Base-by-base conservation (phyloP, 2,113 vertebrate species). In the Hepsetus odoe region DNA sequence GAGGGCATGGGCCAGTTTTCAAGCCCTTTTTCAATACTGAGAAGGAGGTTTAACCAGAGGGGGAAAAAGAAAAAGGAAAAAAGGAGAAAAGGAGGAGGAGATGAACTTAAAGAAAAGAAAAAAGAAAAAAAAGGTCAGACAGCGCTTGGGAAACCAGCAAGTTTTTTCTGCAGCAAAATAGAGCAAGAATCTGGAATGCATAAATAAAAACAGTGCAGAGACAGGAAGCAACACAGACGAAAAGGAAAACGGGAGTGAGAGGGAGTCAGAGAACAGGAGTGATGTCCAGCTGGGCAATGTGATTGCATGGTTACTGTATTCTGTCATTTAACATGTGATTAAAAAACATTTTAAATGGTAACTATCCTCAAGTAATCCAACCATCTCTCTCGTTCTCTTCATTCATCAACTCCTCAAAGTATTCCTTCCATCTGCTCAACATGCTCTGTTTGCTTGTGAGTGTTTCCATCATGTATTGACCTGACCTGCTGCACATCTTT, bases 81-180 rank as follows among this genome's bases (percentile, higher is more conserved):
- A 8, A 32, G 20, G 30, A 44, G 44, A 53, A 53, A 44, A 18
- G n/a, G 51, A 24, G 22, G 51, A 22, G 51, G 22, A 22, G 22
- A 22, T 24, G 46, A 35, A 8, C 42, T 22, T 32, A 26, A 51
- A n/a, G n/a, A n/a, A n/a, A n/a, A n/a, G 53, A 55, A 38, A 20
- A 75, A 51, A 66, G 32, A n/a, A 66, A 55, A 38, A 20, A 75
- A 51, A 66, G 32, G 44, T 55, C 61, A 55, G 46, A 38, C 51
- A 53, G 33, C 22, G 46, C 46, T 66, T 76, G 61, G 32, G 61
- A 76, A 55, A 35, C 42, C 13, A 35, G n/a, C 11, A 75, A 20
- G 4, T 38, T 62, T 51, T n/a, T 13, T 38, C n/a, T 24, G 7
- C 56, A 53, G 46, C 10, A 5, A 55, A n/a, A 46, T n/a, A 76